Evolutionary conservation across 2,113 vertebrate species (phyloP), one percentile per base, ranked within the genome.

Genomic region (Percopsis transmontana): DNA sequence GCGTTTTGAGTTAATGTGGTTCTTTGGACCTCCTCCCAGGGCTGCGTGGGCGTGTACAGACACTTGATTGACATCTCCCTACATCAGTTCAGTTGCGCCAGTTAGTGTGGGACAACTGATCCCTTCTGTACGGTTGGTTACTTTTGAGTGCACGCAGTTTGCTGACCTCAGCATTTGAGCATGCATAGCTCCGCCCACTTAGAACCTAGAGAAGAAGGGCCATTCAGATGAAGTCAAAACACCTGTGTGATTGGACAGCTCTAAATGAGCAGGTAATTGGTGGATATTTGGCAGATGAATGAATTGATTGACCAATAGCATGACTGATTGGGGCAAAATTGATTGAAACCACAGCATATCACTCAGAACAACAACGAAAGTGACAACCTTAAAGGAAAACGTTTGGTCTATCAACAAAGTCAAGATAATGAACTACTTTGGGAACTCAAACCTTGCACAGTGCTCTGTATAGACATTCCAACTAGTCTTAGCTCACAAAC

Each of bases 401-500:
- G 78, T 91, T 92, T 91, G 89, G 89, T 92, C 85, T 90, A 86
- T 84, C 56, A 20, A 87, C 83, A 86, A 85, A 86, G 55, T 76
- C 55, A 69, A 86, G 85, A 81, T n/a, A 70, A 59, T 76, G 70
- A 84, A 86, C 87, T 88, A 89, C 88, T 90, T 90, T 90, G 86
- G 87, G 77, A 87, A 88, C 79, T 85, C 58, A 89, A 87, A 90
- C 76, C 74, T 89, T 91, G 91, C 92, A 93, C 92, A 93, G 92
- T 93, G 92, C 90, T 93, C 89, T 89, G 84, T 84, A 83, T 85
- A 88, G 88, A 92, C 90, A 89, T 91, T 91, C 87, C 89, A 80
- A 90, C 88, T 90, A 91, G 89, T 91, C 88, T 90, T 90, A 88
- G 88, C 87, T 91, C 90, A 92, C 87, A 87, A 89, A 88, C 89